These are phyloP conservation scores for Stegodyphus dumicola DNA, from an alignment of 1,140 invertebrate species.

Conservation along the genomic window DNA sequence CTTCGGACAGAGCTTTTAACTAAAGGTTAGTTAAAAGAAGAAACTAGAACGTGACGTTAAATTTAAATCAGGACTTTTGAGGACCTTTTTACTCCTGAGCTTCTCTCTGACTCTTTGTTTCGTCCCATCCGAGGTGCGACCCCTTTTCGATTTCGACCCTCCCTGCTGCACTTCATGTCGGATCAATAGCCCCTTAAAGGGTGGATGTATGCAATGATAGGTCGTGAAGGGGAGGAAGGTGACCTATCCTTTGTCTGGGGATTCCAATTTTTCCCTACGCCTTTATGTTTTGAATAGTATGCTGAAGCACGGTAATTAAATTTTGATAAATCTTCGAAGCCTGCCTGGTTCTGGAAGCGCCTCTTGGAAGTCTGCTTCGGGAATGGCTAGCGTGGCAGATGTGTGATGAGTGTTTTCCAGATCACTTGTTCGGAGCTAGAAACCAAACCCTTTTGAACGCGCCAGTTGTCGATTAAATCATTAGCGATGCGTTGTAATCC, in stretches of 20 bases:
- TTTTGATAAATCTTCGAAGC: slow-evolving; percentile 37
- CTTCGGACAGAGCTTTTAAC: neutral
- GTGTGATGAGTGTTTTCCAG: slow-evolving; percentile 18
- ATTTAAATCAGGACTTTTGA: slow-evolving; percentile 7
- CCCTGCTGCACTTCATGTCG: no score
- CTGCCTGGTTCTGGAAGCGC: no score
- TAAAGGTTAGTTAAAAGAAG: slow-evolving; percentile 34
- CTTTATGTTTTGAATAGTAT: neutral
- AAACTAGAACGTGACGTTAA: slow-evolving; percentile 24
- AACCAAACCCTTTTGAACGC: neutral
- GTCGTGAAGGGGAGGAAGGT: no score
- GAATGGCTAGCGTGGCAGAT: slow-evolving; percentile 32
- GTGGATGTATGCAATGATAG: no score
- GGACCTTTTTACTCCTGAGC: neutral
- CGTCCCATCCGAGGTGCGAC: no score
- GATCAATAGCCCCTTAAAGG: no score
- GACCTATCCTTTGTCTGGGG: neutral
- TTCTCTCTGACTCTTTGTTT: no score
- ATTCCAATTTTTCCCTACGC: neutral
- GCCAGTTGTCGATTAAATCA: slow-evolving; percentile 6
- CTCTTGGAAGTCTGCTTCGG: neutral
- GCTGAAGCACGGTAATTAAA: slow-evolving; percentile 38
- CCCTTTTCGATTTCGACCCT: no score
- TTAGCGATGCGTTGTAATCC: slow-evolving; percentile 10
- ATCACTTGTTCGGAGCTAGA: slow-evolving; percentile 1